Conservation (phyloP, 2,797 vertebrate species). For the Silurus aristotelis region DNA sequence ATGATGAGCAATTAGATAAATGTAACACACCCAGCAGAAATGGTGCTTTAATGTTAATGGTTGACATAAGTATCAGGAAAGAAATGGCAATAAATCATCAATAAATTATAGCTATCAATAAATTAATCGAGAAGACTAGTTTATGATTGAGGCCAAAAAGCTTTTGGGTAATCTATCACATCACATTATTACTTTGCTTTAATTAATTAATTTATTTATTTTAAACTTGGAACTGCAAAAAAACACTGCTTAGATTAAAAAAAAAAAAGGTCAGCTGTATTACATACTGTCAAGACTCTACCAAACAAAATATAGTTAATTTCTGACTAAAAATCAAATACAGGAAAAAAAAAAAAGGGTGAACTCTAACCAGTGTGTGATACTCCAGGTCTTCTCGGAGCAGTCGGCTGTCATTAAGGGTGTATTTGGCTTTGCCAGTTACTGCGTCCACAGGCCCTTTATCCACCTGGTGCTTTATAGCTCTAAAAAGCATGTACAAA, state of each 20-base stretch:
- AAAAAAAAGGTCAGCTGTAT: not conserved
- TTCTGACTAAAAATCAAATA: too few relatives aligned
- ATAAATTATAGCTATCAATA: too few relatives aligned
- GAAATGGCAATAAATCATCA: too few relatives aligned
- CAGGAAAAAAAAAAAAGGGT: not conserved
- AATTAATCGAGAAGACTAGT: not conserved
- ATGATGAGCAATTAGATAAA: too few relatives aligned
- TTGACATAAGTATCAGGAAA: too few relatives aligned
- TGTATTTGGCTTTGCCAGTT: conserved; percentile 96
- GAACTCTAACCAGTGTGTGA: conserved; percentile 85
- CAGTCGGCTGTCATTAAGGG: conserved; percentile 94
- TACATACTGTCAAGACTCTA: not conserved
- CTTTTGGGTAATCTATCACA: not conserved
- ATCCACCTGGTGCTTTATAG: conserved; percentile 98
- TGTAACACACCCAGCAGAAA: too few relatives aligned
- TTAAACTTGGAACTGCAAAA: not conserved
- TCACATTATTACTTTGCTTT: not conserved
- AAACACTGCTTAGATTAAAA: not conserved
- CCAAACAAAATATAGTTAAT: not conserved
- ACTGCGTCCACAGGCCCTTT: conserved; percentile 96
- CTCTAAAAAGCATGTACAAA: conserved; percentile 96
- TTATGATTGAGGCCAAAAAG: not conserved
- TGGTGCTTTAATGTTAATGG: too few relatives aligned
- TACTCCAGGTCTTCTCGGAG: conserved; percentile 95
- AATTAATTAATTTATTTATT: not conserved